Conservation (phyloP, 2,797 vertebrate genomes). For the Chelidonichthys spinosus region DNA sequence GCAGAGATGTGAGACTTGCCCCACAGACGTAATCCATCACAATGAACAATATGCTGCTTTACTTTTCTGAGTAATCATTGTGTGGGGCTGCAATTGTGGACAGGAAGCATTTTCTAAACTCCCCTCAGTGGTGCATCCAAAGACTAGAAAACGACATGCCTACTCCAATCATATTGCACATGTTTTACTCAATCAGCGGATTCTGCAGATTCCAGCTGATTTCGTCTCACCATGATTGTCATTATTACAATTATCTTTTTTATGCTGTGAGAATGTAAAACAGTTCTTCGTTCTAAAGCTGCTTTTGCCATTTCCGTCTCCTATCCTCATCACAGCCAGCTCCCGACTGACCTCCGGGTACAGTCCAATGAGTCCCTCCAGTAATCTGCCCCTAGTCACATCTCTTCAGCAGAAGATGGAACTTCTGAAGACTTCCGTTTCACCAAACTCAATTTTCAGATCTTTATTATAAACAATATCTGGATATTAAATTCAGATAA, state of each 20-base stretch:
- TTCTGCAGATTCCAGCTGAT: neutral
- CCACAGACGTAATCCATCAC: conserved; percentile 60
- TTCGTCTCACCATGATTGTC: neutral
- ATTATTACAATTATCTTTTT: neutral
- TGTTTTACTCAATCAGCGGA: neutral
- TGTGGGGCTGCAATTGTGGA: conserved; percentile 5
- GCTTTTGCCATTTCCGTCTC: neutral
- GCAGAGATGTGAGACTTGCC: conserved; percentile 39
- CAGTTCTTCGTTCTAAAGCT: neutral
- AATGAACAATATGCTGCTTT: conserved; percentile 45
- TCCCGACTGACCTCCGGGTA: neutral
- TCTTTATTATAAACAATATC: neutral
- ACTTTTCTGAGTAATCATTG: conserved; percentile 22
- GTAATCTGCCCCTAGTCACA: neutral
- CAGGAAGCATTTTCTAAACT: conserved; percentile 7
- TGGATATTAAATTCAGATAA: conserved; percentile 15
- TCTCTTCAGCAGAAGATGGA: neutral
- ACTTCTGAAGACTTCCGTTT: neutral
- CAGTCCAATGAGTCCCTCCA: neutral
- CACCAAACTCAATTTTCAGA: neutral
- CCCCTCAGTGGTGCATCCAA: conserved; percentile 8
- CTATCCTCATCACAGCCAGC: neutral
- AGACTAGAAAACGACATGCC: neutral
- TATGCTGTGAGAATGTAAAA: neutral
- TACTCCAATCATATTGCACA: neutral